phyloP scores from a whole-genome alignment of 2,888 invertebrate species.

The Boloria selene region DNA sequence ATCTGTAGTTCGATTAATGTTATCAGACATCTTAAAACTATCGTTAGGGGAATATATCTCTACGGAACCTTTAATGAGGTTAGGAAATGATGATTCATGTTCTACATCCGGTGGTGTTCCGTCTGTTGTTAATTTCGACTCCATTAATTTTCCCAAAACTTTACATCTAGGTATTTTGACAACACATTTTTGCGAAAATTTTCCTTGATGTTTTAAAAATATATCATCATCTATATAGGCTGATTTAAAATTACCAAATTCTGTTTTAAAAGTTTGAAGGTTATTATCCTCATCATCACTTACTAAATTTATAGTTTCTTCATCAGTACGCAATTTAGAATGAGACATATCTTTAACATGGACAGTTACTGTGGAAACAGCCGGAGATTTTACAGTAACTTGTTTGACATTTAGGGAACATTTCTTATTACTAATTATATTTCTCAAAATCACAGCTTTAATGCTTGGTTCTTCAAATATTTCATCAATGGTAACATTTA shows the following conservation, averaged over 20 bases:
- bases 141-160: slow-evolving; percentile 25
- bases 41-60: slow-evolving; percentile 63
- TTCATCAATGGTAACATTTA: slow-evolving; percentile 53
- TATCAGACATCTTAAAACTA: slow-evolving; percentile 29
- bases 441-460: slow-evolving; percentile 52
- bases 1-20: neutral
- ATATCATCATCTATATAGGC: slow-evolving; percentile 44
- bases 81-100: neutral
- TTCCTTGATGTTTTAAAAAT: slow-evolving; percentile 56
- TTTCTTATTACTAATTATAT: slow-evolving; percentile 48
- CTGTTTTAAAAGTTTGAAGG: slow-evolving; percentile 50
- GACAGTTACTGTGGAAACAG: slow-evolving; percentile 44
- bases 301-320: slow-evolving; percentile 66
- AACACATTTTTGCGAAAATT: slow-evolving; percentile 55
- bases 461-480: slow-evolving; percentile 59
- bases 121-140: neutral
- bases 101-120: neutral
- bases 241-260: slow-evolving; percentile 60
- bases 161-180: slow-evolving; percentile 51
- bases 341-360: slow-evolving; percentile 47
- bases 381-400: slow-evolving; percentile 42
- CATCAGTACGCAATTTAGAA: slow-evolving; percentile 23
- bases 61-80: slow-evolving; percentile 45
- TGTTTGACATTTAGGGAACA: slow-evolving; percentile 64
- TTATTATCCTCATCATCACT: slow-evolving; percentile 67